Conservation (phyloP, 2,113 vertebrate species). For the Hyla sarda region DNA sequence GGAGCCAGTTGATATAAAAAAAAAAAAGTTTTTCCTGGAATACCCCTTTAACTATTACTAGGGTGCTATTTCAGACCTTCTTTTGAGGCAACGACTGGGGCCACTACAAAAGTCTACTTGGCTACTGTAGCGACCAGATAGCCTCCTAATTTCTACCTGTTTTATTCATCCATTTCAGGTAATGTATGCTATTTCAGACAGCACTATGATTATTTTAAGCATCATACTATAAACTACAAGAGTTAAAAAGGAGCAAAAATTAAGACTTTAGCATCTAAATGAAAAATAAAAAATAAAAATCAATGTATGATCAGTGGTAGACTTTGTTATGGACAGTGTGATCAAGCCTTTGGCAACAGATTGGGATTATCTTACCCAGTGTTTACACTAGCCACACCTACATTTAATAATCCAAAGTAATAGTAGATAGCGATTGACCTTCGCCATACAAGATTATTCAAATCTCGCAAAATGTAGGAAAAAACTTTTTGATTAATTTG, state of each 20-base stretch:
- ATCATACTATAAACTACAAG: background rate
- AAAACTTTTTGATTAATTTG: conserved; percentile 31
- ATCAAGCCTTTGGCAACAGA: background rate
- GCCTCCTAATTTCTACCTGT: background rate
- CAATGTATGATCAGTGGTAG: background rate
- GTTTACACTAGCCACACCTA: background rate
- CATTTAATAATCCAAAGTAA: background rate
- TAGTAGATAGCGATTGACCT: background rate
- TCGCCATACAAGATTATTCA: too few species aligned
- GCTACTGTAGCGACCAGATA: background rate
- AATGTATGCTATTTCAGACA: background rate
- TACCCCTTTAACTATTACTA: too few species aligned
- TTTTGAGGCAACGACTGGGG: background rate
- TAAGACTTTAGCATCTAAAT: background rate
- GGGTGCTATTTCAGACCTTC: background rate
- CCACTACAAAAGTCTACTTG: background rate
- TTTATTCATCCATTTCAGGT: background rate
- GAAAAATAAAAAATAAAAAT: background rate
- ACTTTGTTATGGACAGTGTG: background rate
- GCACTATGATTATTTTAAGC: background rate
- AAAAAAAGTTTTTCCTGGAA: too few species aligned
- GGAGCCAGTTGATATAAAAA: too few species aligned
- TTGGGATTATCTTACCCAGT: background rate
- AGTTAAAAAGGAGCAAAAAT: background rate
- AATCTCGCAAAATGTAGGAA: background rate